phyloP scores from a whole-genome alignment of 2,888 invertebrate species.

The Xylota sylvarum region DNA sequence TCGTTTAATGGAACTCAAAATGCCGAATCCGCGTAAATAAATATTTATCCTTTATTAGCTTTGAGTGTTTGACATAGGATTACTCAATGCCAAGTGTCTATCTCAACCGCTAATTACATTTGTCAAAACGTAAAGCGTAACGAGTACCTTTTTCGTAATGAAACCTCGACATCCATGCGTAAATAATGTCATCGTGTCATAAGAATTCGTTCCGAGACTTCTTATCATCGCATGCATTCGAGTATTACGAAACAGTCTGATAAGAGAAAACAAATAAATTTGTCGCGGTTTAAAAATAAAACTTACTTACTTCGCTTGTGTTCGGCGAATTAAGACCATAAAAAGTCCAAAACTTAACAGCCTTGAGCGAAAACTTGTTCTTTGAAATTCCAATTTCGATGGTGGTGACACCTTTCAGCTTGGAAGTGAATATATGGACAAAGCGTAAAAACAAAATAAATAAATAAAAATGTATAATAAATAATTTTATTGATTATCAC shows the following conservation, averaged over 20 bases:
- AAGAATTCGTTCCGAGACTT: not conserved
- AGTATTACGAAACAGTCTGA: not conserved
- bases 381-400: constrained; percentile 4
- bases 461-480: not conserved
- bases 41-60: constrained; percentile 4
- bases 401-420: constrained; percentile 26
- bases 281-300: constrained; percentile 14
- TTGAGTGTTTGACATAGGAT: not conserved
- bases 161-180: not conserved
- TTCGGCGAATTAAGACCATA: not conserved
- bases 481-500: constrained; percentile 26
- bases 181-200: not conserved
- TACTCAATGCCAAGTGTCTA: not conserved
- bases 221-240: constrained; percentile 6
- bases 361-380: constrained; percentile 35
- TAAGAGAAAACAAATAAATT: not conserved
- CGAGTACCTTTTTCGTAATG: not conserved
- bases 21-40: constrained; percentile 8
- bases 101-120: not conserved
- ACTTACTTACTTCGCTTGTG: not conserved
- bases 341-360: constrained; percentile 6
- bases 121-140: not conserved
- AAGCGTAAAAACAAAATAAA: not conserved
- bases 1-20: constrained; percentile 21
- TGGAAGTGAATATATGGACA: not conserved